Base-by-base conservation (phyloP, 2,888 invertebrate genomes). In the Ganaspis brasiliensis region DNA sequence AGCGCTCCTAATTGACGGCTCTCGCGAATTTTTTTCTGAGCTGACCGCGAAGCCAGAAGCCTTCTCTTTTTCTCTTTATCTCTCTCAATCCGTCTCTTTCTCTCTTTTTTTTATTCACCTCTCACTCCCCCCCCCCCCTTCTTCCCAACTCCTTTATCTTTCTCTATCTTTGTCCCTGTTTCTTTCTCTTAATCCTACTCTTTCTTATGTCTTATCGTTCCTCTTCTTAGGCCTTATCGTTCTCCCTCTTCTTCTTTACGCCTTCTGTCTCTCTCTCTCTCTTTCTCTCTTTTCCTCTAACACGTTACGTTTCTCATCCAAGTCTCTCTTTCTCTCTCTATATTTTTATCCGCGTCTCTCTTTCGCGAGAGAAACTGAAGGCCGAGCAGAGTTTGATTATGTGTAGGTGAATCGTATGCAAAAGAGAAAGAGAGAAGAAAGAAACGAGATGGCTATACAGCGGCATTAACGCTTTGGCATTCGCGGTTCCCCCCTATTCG, bases 1-100 rank as follows among this genome's bases (percentile, higher is more conserved):
- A 76, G 79, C 85, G 85, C 85, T 87, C 87, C 88, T 89, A 88
- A 89, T 89, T 89, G 89, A 89, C 89, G 89, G 88, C 88, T 88
- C 88, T 87, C 89, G 88, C 88, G 87, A 82, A 87, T 88, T 86
- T 83, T 87, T 87, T 86, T 86, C 85, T 84, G 83, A 81, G 80
- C 84, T 84, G 85, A 82, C 85, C 85, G 87, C 85, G 84, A 84
- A 86, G 85, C 83, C 86, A 84, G 86, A 85, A 80, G 85, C 85
- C 84, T 82, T 82, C 78, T 82, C 82, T 80, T 78, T 80, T 78
- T 83, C 78, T 84, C 83, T 35, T 72, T 71, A 81, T 83, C 80
- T 72, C 73, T 77, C 56, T 73, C 75, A 79, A 72, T 81, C 91
- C 87, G 87, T 87, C 89, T 88, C 89, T 87, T 82, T 81, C 86